Evolutionary conservation across 2,888 invertebrate genomes (phyloP).

Genomic region (Microctonus hyperodae): DNA sequence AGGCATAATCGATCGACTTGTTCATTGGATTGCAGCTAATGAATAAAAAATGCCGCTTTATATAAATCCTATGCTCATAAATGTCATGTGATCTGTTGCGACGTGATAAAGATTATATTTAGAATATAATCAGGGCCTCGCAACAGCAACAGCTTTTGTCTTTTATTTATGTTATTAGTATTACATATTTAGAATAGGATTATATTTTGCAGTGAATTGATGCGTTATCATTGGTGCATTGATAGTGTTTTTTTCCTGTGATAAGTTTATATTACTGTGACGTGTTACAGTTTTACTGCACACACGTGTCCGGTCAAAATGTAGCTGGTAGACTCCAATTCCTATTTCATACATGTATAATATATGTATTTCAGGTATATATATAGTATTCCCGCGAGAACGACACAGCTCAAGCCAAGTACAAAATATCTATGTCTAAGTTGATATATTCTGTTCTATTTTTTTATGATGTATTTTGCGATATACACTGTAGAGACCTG

Average conservation of each 20-base stretch:
- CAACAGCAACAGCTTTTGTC: slow-evolving; percentile 17
- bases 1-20: slow-evolving; percentile 18
- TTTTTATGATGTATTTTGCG: not conserved
- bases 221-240: too few relatives aligned
- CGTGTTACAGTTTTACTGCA: slow-evolving; percentile 20
- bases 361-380: too few relatives aligned
- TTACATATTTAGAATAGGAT: not conserved
- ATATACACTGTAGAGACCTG: not conserved
- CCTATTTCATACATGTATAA: slow-evolving; percentile 8
- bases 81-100: not conserved
- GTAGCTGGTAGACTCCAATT: not conserved
- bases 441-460: not conserved
- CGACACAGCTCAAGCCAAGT: slow-evolving; percentile 6
- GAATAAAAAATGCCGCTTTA: slow-evolving; percentile 21
- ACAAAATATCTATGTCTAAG: slow-evolving; percentile 13
- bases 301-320: not conserved
- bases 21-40: slow-evolving; percentile 22
- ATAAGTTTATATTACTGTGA: not conserved
- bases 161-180: not conserved
- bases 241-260: not conserved
- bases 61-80: not conserved
- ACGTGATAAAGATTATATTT: slow-evolving; percentile 5
- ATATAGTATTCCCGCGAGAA: slow-evolving; percentile 28
- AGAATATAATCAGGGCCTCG: too few relatives aligned
- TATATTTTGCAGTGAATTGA: not conserved